Evolutionary conservation across 2,888 invertebrate species (phyloP).

Genomic region (Drosophila mimetica): DNA sequence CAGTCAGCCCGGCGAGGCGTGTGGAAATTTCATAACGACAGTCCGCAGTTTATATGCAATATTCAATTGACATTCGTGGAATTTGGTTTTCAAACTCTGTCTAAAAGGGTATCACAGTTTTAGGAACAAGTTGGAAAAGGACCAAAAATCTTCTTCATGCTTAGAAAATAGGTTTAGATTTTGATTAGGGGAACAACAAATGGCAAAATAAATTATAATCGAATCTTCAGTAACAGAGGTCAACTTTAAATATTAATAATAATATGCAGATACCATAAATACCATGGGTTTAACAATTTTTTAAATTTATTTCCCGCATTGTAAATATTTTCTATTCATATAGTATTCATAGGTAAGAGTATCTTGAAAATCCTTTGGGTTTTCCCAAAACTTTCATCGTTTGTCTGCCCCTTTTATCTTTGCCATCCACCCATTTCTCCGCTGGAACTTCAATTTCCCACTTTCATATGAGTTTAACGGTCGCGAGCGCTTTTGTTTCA

Average conservation of each 20-base stretch:
- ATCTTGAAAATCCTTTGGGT: neutral
- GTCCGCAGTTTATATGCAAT: slow-evolving; percentile 69
- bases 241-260: too few species aligned
- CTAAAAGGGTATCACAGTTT: neutral
- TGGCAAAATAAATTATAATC: too few species aligned
- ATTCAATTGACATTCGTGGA: slow-evolving; percentile 78
- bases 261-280: too few species aligned
- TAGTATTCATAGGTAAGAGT: neutral
- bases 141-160: too few species aligned
- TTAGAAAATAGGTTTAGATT: neutral
- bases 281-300: too few species aligned
- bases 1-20: slow-evolving; percentile 67
- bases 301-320: neutral
- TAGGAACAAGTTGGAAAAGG: neutral
- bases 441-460: slow-evolving; percentile 63
- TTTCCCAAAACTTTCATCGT: neutral
- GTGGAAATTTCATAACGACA: slow-evolving; percentile 77
- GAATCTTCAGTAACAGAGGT: too few species aligned
- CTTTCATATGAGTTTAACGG: slow-evolving; percentile 64
- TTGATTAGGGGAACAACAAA: neutral
- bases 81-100: slow-evolving; percentile 13
- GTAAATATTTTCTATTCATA: neutral
- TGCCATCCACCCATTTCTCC: slow-evolving; percentile 7
- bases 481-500: slow-evolving; percentile 28
- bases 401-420: slow-evolving; percentile 1